A percentile compares a stretch with the other conserved stretches of the same genome.
Evolutionary conservation across 2,888 invertebrate genomes (phyloP).

Genomic region (Drosophila anceps): DNA sequence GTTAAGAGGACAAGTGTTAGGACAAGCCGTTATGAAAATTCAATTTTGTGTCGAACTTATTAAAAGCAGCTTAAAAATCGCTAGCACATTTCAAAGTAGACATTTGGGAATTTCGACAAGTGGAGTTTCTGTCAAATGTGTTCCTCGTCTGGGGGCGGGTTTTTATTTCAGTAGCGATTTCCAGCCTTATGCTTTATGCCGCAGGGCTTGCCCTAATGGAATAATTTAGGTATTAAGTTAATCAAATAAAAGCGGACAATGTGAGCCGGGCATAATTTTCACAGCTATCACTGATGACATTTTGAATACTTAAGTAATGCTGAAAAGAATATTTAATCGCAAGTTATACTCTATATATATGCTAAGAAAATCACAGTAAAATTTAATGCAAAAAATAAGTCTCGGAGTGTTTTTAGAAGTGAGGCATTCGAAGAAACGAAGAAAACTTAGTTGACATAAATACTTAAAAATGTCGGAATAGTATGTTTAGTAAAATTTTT

Average conservation of each 20-base stretch:
- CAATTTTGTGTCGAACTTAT: conserved; percentile 85
- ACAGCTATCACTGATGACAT: conserved; percentile 37
- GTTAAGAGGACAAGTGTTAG: conserved; percentile 76
- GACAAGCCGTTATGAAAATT: conserved; percentile 83
- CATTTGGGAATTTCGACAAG: conserved; percentile 83
- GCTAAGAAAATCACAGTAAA: background rate
- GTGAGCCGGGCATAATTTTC: conserved; percentile 8
- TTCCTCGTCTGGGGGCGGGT: conserved; percentile 41
- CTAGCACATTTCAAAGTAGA: conserved; percentile 80
- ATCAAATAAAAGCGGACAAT: conserved; percentile 55
- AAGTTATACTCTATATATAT: background rate
- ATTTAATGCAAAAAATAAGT: no score
- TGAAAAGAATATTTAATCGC: background rate
- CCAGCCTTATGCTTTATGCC: conserved; percentile 61
- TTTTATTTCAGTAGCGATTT: conserved; percentile 34
- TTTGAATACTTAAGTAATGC: conserved; percentile 1
- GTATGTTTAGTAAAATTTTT: no score
- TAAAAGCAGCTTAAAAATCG: conserved; percentile 82
- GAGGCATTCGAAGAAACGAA: no score
- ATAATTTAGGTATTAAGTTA: conserved; percentile 66
- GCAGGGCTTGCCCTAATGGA: conserved; percentile 73
- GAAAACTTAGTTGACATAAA: no score
- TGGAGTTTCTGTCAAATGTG: conserved; percentile 48
- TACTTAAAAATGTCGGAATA: no score
- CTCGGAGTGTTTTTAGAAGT: no score